Base-by-base conservation (phyloP, 2,113 vertebrate genomes). In the Cinclus mexicanus region DNA sequence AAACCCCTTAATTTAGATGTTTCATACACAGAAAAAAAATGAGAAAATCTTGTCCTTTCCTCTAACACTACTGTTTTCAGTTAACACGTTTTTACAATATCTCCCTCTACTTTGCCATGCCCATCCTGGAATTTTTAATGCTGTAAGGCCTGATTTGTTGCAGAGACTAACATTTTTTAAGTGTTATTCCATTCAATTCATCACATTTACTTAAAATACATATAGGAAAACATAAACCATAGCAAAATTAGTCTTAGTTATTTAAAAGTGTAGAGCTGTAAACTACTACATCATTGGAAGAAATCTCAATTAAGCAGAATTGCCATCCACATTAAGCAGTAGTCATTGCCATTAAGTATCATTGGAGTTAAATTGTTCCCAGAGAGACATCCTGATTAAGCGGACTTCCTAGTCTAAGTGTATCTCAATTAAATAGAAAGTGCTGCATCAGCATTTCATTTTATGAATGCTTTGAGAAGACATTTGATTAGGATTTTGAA, bases 301-400 rank as follows among this genome's bases (percentile, higher is more conserved):
- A 89, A 87, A 94, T 93, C 88, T 96, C 88, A 96, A 95, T 96
- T 96, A 96, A 96, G 85, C 79, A 93, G 93, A 95, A 97, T 93
- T 95, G 81, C 95, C 76, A 96, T 96, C 85, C 79, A 93, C 92
- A 96, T 96, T 96, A 97, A 93, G 85, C 85, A 96, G 92, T 95
- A 95, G 94, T 96, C 94, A 95, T 96, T 96, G 95, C 85, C 96
- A 95, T 95, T 97, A 96, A 96, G 93, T 94, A 94, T 96, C 96
- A 95, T 93, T 93, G 96, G 94, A 93, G 88, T 88, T 96, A 96
- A 96, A 96, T 94, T 93, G 94, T 96, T 96, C 93, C 96, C 94
- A 77, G 82, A 91, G 93, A 96, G 94, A 83, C 23, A 9, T 81
- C 92, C 95, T 93, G 95, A 96, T 97, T 94, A 95, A 96, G 85